Base-by-base conservation (phyloP, 2,797 vertebrate genomes). In the Lindbergichthys nudifrons region DNA sequence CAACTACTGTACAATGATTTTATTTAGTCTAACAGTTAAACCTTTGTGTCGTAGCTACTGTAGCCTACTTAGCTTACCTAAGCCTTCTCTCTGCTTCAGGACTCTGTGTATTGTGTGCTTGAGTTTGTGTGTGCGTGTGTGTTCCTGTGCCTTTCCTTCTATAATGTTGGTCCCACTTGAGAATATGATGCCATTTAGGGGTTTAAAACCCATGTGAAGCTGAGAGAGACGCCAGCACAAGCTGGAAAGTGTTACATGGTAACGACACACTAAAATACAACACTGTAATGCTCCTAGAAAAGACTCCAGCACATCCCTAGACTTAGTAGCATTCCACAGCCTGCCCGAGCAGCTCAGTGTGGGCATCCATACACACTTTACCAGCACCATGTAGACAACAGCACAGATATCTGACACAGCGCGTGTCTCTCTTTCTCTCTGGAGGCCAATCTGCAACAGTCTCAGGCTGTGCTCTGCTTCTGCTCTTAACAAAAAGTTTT, bases 51-150 rank as follows among this genome's bases (percentile, higher is more conserved):
- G 92, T 94, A 94, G 92, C 91, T 93, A 91, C 87, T 90, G 92
- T 94, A 94, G 92, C 92, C 91, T 89, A 91, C 89, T 92, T 93
- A 92, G 90, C 91, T 90, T 89, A 90, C 86, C 88, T 92, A 93
- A 92, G 93, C 92, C 88, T 93, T 93, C 89, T 91, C 85, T 92
- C 86, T 85, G 92, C 91, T 94, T 93, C 92, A 92, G 93, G 92
- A 93, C 91, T 93, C 86, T 91, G 82, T 91, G 85, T 90, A 85
- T 83, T 6, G 89, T 88, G 90, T 92, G 92, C 91, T 89, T 91
- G 91, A 92, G 86, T 92, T 90, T 90, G 86, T 93, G 88, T 83
- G 89, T 79, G 87, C 60, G 89, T 93, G 84, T 89, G 89, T 92
- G 88, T 93, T 92, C 88, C 89, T 92, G 89, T 90, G 91, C 90